These are phyloP conservation scores for Phaethon lepturus DNA, from an alignment of 2,113 vertebrate species.

Conservation along the genomic window DNA sequence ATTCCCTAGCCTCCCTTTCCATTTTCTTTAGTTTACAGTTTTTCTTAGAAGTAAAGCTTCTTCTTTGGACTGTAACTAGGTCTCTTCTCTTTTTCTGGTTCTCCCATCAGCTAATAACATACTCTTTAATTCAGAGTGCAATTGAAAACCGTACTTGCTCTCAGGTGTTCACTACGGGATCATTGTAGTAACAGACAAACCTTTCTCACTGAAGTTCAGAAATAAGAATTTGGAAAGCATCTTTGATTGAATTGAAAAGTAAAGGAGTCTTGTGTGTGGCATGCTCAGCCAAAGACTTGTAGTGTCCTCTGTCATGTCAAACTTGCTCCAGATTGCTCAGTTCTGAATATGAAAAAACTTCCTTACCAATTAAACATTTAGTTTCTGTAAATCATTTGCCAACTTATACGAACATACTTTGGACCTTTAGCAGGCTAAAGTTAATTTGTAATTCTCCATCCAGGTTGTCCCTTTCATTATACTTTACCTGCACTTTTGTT, in stretches of 20 bases:
- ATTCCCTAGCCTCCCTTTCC: not conserved
- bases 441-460: constrained; percentile 1
- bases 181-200: not conserved
- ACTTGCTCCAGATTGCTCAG: not conserved
- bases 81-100: not conserved
- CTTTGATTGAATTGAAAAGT: not conserved
- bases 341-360: not conserved
- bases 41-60: not conserved
- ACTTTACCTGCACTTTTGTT: not conserved
- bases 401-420: not conserved
- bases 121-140: not conserved
- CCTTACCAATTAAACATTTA: not conserved
- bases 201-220: not conserved
- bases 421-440: not conserved
- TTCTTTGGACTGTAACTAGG: not conserved
- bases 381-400: constrained; percentile 10
- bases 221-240: not conserved
- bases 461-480: not conserved
- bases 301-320: not conserved
- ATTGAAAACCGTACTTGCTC: not conserved
- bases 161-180: not conserved
- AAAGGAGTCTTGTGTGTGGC: not conserved
- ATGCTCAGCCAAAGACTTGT: not conserved
- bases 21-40: not conserved
- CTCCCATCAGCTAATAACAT: not conserved